A percentile compares a stretch with the other conserved stretches of the same genome.
These are phyloP conservation scores for Operophtera brumata DNA, from an alignment of 2,888 invertebrate genomes.

Conservation along the genomic window DNA sequence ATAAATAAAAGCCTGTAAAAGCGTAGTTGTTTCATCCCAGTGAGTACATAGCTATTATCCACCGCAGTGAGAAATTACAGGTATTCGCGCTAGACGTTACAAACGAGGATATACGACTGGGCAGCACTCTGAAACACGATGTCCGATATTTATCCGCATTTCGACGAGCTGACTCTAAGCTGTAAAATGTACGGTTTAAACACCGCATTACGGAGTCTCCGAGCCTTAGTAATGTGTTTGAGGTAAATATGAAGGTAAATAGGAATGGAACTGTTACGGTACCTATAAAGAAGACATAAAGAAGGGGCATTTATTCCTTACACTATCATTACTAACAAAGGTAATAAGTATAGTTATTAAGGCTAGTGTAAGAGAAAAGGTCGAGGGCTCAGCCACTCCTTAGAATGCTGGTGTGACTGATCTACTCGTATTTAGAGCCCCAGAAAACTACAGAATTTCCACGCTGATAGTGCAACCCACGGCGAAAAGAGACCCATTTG, in stretches of 20 bases:
- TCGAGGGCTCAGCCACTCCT: too few species aligned
- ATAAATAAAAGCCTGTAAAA: background rate
- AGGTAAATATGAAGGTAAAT: background rate
- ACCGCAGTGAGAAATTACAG: conserved; percentile 30
- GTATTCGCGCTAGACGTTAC: conserved; percentile 26
- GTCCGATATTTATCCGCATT: conserved; percentile 27
- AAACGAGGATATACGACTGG: conserved; percentile 32
- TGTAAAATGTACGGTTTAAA: conserved; percentile 23
- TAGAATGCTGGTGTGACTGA: too few species aligned
- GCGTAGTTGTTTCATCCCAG: background rate
- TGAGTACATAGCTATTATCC: conserved; percentile 18
- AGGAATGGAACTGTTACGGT: background rate
- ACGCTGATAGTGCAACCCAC: too few species aligned
- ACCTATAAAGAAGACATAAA: too few species aligned
- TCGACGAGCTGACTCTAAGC: conserved; percentile 8
- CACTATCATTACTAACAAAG: too few species aligned
- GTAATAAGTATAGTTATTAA: too few species aligned
- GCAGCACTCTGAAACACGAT: conserved; percentile 23
- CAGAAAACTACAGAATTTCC: too few species aligned
- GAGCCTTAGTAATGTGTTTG: background rate
- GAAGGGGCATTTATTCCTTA: too few species aligned
- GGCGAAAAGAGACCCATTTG: too few species aligned
- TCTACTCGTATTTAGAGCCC: too few species aligned
- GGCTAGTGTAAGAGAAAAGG: too few species aligned
- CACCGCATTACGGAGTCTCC: background rate